Conservation (phyloP, 1,140 invertebrate species). For the Leptinotarsa defecta region DNA sequence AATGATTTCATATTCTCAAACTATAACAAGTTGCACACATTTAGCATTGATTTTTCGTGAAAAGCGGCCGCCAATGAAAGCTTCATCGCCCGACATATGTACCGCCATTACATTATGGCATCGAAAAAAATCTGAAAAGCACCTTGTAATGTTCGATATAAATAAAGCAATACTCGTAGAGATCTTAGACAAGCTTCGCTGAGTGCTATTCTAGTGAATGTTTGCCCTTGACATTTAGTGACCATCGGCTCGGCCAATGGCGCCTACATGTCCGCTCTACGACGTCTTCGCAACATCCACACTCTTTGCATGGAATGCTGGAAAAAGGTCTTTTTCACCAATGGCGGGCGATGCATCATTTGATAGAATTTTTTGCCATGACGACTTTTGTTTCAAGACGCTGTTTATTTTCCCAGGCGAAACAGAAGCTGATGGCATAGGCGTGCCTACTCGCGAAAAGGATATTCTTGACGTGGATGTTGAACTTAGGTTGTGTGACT, state of each 20-base stretch:
- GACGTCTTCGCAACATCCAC: conserved; percentile 5
- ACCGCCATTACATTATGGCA: conserved; percentile 5
- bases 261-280: neutral
- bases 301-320: conserved; percentile 5
- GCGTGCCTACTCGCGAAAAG: too few relatives aligned
- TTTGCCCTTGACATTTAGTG: conserved; percentile 1
- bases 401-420: too few relatives aligned
- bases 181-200: conserved; percentile 2
- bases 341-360: neutral
- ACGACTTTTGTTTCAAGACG: too few relatives aligned
- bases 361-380: neutral
- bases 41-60: neutral
- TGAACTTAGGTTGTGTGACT: too few relatives aligned
- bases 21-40: too few relatives aligned
- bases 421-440: too few relatives aligned
- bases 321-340: neutral
- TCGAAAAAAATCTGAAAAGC: conserved; percentile 1
- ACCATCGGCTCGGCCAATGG: conserved; percentile 1
- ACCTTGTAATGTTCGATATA: conserved; percentile 3
- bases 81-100: neutral
- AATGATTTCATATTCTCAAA: too few relatives aligned
- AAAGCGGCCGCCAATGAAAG: neutral
- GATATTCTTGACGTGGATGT: too few relatives aligned
- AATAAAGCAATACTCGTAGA: conserved; percentile 8
- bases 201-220: conserved; percentile 6